Conservation (phyloP, 2,888 invertebrate species). For the Thelaira solivaga region DNA sequence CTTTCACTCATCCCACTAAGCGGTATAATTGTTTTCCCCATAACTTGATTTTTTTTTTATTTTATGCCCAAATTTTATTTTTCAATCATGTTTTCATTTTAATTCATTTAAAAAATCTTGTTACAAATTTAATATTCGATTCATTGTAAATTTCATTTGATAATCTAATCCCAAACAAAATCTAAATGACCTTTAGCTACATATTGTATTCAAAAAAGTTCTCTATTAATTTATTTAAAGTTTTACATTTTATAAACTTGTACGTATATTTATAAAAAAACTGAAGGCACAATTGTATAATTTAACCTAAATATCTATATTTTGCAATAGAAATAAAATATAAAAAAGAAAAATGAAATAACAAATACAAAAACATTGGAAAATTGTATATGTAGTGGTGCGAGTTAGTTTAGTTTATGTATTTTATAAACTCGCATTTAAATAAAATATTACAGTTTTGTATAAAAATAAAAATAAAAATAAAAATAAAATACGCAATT, state of each 20-base stretch:
- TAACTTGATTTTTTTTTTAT: too few relatives aligned
- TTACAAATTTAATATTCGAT: neutral
- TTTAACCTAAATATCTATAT: constrained; percentile 29
- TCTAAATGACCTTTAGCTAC: neutral
- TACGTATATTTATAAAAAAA: neutral
- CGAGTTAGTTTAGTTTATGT: too few relatives aligned
- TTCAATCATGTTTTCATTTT: too few relatives aligned
- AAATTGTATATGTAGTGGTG: too few relatives aligned
- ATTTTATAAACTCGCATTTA: neutral
- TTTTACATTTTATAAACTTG: neutral
- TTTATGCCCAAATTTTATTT: too few relatives aligned
- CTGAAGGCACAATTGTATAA: constrained; percentile 10
- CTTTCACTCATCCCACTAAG: too few relatives aligned
- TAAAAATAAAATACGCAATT: constrained; percentile 52
- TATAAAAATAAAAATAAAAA: constrained; percentile 34
- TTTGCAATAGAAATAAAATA: neutral
- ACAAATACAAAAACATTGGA: neutral
- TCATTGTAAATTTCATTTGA: too few relatives aligned
- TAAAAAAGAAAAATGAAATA: neutral
- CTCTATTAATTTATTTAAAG: constrained; percentile 11
- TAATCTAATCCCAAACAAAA: neutral
- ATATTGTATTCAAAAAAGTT: neutral
- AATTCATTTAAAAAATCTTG: neutral
- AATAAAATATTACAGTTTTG: constrained; percentile 20
- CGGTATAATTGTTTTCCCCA: too few relatives aligned